These are phyloP conservation scores for Brachypalpus laphriformis DNA, from an alignment of 2,888 invertebrate genomes.

Conservation along the genomic window DNA sequence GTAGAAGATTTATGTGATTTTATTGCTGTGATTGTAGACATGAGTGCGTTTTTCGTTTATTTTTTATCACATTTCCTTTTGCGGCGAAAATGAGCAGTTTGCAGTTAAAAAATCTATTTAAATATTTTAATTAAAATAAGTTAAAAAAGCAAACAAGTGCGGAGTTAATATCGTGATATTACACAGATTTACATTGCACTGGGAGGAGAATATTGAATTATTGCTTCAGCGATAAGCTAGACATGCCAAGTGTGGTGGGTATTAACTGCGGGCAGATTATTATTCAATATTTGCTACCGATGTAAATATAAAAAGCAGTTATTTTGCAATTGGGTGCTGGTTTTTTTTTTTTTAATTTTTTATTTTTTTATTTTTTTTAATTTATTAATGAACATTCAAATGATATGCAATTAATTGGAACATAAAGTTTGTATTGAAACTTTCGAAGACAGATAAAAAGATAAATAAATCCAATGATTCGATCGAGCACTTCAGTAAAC, in stretches of 20 bases:
- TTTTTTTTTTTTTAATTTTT: not conserved
- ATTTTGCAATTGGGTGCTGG: conserved; percentile 6
- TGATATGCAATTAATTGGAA: conserved; percentile 22
- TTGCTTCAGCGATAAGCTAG: conserved; percentile 23
- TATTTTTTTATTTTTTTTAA: not conserved
- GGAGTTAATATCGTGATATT: conserved; percentile 34
- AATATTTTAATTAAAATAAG: conserved; percentile 68
- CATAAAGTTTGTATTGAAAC: not conserved
- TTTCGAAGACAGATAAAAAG: not conserved
- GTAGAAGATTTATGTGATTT: conserved; percentile 61
- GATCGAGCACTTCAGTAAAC: not conserved
- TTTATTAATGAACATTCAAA: not conserved
- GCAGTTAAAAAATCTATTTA: conserved; percentile 33
- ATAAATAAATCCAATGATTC: not conserved
- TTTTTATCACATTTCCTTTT: conserved; percentile 45
- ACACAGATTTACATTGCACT: conserved; percentile 36
- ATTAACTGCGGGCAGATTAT: conserved; percentile 28
- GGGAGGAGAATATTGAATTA: conserved; percentile 33
- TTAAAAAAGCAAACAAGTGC: conserved; percentile 25
- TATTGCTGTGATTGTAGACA: conserved; percentile 41
- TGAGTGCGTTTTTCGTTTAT: conserved; percentile 18
- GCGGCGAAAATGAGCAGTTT: conserved; percentile 14
- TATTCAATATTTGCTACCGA: conserved; percentile 31
- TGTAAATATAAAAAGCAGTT: conserved; percentile 25
- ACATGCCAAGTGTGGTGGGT: not conserved